Evolutionary conservation across 1,140 invertebrate species (phyloP).

Genomic region (Rhyacophila brunnea): DNA sequence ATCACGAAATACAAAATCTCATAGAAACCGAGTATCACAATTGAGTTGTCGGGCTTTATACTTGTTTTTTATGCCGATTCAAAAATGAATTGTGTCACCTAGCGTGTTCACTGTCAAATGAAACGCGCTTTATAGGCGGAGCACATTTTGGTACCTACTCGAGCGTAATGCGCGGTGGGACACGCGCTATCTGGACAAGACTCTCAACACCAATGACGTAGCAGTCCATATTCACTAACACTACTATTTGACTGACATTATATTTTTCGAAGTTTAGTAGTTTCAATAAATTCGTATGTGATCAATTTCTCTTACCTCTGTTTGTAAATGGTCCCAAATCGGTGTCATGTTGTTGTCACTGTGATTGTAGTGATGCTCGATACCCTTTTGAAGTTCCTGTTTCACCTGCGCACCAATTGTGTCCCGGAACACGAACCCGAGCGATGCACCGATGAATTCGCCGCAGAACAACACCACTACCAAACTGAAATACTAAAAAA

Average conservation of each 20-base stretch:
- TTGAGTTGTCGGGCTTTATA: too few relatives aligned
- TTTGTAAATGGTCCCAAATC: slow-evolving; percentile 75
- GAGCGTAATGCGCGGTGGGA: too few relatives aligned
- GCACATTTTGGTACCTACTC: too few relatives aligned
- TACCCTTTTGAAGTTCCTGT: slow-evolving; percentile 67
- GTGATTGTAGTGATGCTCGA: slow-evolving; percentile 68
- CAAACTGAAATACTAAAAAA: slow-evolving; percentile 76
- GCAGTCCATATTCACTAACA: too few relatives aligned
- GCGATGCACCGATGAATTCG: slow-evolving; percentile 73
- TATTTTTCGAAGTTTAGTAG: slow-evolving; percentile 7
- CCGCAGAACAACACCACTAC: slow-evolving; percentile 78
- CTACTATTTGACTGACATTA: slow-evolving; percentile 18
- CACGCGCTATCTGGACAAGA: too few relatives aligned
- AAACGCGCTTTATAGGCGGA: too few relatives aligned
- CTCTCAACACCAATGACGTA: too few relatives aligned
- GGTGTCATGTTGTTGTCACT: slow-evolving; percentile 54
- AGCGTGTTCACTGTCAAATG: too few relatives aligned
- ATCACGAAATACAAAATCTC: too few relatives aligned
- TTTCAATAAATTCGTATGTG: neutral
- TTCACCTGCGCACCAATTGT: slow-evolving; percentile 63
- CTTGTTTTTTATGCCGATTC: too few relatives aligned
- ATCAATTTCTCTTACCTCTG: slow-evolving; percentile 53
- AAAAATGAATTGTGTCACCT: too few relatives aligned
- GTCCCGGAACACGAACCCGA: slow-evolving; percentile 76
- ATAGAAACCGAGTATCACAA: too few relatives aligned